Conservation (phyloP, 2,888 invertebrate species). For the Xestoiulus laeticollis region DNA sequence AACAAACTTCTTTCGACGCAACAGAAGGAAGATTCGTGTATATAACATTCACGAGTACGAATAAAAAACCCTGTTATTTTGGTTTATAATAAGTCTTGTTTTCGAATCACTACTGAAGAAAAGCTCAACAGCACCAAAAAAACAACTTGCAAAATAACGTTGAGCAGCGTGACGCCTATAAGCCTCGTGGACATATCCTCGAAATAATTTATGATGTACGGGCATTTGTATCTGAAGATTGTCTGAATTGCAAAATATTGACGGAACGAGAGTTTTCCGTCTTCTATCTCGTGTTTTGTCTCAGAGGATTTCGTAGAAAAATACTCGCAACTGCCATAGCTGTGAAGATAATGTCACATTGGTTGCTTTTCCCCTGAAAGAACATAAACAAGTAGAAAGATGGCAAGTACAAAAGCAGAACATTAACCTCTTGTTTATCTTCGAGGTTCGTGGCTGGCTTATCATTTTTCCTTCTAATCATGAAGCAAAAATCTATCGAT, state of each 20-base stretch:
- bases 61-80: neutral
- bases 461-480: neutral
- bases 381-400: neutral
- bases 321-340: neutral
- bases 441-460: neutral
- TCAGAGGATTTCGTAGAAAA: conserved; percentile 30
- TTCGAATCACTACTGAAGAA: neutral
- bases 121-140: neutral
- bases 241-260: conserved; percentile 38
- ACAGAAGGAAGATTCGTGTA: too few relatives aligned
- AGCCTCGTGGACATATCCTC: neutral
- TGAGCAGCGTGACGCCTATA: neutral
- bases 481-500: neutral
- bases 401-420: neutral
- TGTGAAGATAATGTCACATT: conserved; percentile 13
- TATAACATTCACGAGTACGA: neutral
- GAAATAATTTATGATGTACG: neutral
- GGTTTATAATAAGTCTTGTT: neutral
- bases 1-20: too few relatives aligned
- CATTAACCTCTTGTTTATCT: neutral
- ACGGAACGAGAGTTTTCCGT: neutral
- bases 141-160: too few relatives aligned
- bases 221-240: conserved; percentile 5
- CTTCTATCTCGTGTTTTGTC: conserved; percentile 15
- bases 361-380: neutral